Evolutionary conservation across 1,140 invertebrate species (phyloP).

Genomic region (Neodiprion pinetum): DNA sequence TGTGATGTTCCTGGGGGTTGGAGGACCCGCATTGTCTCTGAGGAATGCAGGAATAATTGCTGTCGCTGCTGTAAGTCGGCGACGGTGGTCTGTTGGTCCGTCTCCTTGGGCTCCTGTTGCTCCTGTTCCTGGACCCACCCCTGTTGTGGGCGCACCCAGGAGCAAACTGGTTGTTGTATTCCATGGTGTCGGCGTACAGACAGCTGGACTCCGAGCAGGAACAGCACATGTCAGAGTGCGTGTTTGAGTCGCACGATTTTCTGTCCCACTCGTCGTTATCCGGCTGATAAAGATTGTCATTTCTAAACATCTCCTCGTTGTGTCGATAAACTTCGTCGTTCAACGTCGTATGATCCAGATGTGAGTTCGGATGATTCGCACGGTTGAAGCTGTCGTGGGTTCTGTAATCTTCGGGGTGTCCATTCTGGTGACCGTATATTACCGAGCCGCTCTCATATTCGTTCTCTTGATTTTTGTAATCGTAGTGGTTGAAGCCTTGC

Average conservation of each 20-base stretch:
- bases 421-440: constrained; percentile 58
- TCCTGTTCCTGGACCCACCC: constrained; percentile 45
- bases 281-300: constrained; percentile 49
- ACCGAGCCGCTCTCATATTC: constrained; percentile 64
- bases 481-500: constrained; percentile 54
- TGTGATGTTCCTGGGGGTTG: constrained; percentile 56
- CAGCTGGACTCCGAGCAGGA: constrained; percentile 62
- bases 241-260: constrained; percentile 60
- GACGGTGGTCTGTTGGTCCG: constrained; percentile 51
- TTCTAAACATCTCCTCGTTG: constrained; percentile 52
- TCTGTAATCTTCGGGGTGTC: constrained; percentile 44
- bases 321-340: constrained; percentile 55
- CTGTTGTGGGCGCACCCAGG: constrained; percentile 43
- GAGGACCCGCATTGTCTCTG: constrained; percentile 49
- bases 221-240: constrained; percentile 60
- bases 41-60: constrained; percentile 60
- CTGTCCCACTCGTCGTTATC: constrained; percentile 61
- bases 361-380: constrained; percentile 41
- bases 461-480: constrained; percentile 59
- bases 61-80: constrained; percentile 59
- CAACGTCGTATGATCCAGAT: constrained; percentile 37
- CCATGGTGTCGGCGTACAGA: constrained; percentile 58
- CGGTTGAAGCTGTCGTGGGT: constrained; percentile 46
- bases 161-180: constrained; percentile 55
- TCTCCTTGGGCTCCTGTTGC: constrained; percentile 50